A percentile compares a stretch with the other conserved stretches of the same genome.
Evolutionary conservation across 2,797 vertebrate genomes (phyloP).

Genomic region (Melanotaenia parkinsoni): DNA sequence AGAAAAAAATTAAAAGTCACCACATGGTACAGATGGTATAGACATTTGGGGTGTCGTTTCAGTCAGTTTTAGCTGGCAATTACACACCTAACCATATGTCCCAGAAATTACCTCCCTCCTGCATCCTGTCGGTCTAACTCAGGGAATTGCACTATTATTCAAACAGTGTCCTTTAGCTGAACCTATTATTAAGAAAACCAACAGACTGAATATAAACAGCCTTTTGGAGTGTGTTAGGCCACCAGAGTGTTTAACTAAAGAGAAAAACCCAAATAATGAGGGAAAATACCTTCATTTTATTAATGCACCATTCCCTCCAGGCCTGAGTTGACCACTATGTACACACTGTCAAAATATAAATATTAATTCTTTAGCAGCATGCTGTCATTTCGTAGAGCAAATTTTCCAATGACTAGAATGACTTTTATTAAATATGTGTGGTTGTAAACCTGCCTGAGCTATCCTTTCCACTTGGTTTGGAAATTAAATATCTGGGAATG

Average conservation of each 20-base stretch:
- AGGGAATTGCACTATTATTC: neutral
- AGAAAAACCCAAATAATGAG: neutral
- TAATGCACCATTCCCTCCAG: neutral
- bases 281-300: neutral
- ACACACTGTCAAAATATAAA: neutral
- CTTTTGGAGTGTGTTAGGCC: slow-evolving; percentile 1
- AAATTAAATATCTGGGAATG: neutral
- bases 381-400: neutral
- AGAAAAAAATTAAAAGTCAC: neutral
- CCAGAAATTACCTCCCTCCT: neutral
- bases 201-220: neutral
- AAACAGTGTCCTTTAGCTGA: slow-evolving; percentile 2
- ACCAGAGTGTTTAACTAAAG: slow-evolving; percentile 17
- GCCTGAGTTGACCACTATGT: neutral
- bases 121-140: neutral
- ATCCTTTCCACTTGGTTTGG: neutral
- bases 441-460: neutral
- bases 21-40: neutral
- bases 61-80: neutral
- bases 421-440: neutral
- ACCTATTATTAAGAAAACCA: neutral
- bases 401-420: neutral
- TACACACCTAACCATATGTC: neutral
- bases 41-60: neutral
- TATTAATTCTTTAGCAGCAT: neutral